Conservation (phyloP, 2,888 invertebrate genomes). For the Aricia artaxerxes region DNA sequence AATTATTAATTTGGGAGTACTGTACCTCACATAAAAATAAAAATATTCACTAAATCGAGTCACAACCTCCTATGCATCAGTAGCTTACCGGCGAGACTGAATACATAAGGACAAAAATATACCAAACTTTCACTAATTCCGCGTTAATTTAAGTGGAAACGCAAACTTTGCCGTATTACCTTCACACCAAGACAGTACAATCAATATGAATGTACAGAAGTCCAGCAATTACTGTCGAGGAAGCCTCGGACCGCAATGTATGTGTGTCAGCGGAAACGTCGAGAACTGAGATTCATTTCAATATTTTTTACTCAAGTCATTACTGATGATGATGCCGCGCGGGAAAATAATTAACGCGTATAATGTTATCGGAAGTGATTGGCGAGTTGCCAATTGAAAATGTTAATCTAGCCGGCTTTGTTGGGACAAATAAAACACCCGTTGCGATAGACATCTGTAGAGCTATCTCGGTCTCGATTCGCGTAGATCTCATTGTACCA, state of each 20-base stretch:
- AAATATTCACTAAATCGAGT: neutral
- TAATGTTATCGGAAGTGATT: conserved; percentile 4
- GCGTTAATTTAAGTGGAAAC: too few relatives aligned
- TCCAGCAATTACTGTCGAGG: conserved; percentile 20
- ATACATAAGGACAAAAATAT: neutral
- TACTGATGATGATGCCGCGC: conserved; percentile 8
- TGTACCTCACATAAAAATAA: too few relatives aligned
- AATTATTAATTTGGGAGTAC: too few relatives aligned
- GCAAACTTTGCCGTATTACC: too few relatives aligned
- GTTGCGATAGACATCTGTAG: neutral
- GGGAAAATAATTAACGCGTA: neutral
- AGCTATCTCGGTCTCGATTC: neutral
- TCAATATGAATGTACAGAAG: neutral
- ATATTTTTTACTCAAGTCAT: conserved; percentile 22
- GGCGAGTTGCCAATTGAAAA: neutral
- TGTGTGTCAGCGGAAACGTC: conserved; percentile 24
- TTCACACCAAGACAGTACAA: neutral
- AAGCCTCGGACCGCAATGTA: conserved; percentile 20
- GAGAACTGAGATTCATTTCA: conserved; percentile 26
- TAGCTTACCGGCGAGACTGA: neutral
- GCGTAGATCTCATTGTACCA: neutral
- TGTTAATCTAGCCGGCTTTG: conserved; percentile 12
- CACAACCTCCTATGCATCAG: neutral
- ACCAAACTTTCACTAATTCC: too few relatives aligned
- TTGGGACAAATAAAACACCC: conserved; percentile 9